A percentile compares a stretch with the other conserved stretches of the same genome.
phyloP scores from a whole-genome alignment of 1,140 invertebrate species.

The Pogonomyrmex californicus region DNA sequence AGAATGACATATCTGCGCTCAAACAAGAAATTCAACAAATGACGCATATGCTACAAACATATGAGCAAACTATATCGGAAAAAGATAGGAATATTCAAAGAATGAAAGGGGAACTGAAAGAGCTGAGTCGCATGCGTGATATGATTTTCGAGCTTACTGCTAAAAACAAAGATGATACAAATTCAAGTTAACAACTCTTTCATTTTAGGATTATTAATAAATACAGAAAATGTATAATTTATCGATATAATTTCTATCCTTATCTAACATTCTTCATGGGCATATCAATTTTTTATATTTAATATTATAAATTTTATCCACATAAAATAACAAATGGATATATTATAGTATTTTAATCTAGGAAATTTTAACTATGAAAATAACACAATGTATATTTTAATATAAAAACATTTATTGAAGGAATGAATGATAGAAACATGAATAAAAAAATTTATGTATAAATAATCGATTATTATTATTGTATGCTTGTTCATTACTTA shows the following conservation, averaged over 20 bases:
- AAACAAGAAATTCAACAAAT: slow-evolving; percentile 80
- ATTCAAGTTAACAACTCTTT: slow-evolving; percentile 61
- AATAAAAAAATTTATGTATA: slow-evolving; percentile 30
- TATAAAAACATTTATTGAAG: slow-evolving; percentile 42
- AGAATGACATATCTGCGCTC: slow-evolving; percentile 76
- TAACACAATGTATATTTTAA: neutral
- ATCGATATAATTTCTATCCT: slow-evolving; percentile 1
- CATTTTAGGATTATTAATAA: slow-evolving; percentile 11
- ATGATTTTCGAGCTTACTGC: slow-evolving; percentile 83
- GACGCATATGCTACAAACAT: slow-evolving; percentile 71
- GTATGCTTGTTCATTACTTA: slow-evolving; percentile 31
- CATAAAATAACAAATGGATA: neutral
- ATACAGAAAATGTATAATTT: neutral
- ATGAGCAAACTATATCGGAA: slow-evolving; percentile 77
- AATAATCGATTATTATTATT: slow-evolving; percentile 46
- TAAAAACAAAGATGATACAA: slow-evolving; percentile 80
- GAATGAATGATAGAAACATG: neutral
- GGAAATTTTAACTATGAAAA: slow-evolving; percentile 31
- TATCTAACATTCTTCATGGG: neutral
- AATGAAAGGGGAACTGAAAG: slow-evolving; percentile 76
- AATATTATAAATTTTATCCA: neutral
- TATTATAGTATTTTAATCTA: neutral
- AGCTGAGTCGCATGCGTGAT: slow-evolving; percentile 82
- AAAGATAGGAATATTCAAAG: slow-evolving; percentile 78
- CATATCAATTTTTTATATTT: slow-evolving; percentile 10